Evolutionary conservation across 2,797 vertebrate genomes (phyloP).

Genomic region (Phrynocephalus vlangalii): DNA sequence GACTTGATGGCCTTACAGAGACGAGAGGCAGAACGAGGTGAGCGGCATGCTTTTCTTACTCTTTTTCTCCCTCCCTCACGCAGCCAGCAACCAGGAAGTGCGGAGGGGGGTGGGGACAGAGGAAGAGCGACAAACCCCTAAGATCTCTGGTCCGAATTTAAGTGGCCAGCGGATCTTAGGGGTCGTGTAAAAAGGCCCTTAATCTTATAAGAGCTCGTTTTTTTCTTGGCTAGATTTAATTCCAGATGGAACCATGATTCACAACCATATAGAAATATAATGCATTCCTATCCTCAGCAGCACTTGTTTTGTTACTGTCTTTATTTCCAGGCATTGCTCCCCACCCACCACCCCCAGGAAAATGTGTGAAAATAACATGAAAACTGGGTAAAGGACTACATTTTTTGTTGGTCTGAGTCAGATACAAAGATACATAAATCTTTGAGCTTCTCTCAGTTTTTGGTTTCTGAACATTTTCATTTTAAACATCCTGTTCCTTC

Average conservation of each 20-base stretch:
- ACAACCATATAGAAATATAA: neutral
- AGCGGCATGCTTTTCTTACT: no score
- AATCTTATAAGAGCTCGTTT: neutral
- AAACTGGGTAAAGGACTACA: conserved; percentile 20
- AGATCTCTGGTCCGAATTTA: no score
- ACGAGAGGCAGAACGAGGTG: no score
- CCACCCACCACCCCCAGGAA: no score
- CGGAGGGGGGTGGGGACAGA: no score
- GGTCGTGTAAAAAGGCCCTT: no score
- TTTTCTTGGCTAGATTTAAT: neutral
- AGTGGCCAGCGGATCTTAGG: no score
- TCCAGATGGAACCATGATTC: neutral
- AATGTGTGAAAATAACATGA: conserved; percentile 19
- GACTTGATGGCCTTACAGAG: no score
- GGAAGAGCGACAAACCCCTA: no score
- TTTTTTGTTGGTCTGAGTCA: conserved; percentile 9
- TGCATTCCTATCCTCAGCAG: neutral
- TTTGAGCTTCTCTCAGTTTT: neutral
- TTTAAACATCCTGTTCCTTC: conserved; percentile 3
- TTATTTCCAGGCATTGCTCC: neutral
- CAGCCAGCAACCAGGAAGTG: no score
- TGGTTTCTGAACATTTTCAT: neutral
- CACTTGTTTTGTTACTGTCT: neutral
- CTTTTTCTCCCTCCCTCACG: no score
- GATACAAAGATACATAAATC: neutral